Evolutionary conservation across 2,888 invertebrate genomes (phyloP), one percentile per base, ranked within the genome.

Genomic region (Cyclophora punctaria): DNA sequence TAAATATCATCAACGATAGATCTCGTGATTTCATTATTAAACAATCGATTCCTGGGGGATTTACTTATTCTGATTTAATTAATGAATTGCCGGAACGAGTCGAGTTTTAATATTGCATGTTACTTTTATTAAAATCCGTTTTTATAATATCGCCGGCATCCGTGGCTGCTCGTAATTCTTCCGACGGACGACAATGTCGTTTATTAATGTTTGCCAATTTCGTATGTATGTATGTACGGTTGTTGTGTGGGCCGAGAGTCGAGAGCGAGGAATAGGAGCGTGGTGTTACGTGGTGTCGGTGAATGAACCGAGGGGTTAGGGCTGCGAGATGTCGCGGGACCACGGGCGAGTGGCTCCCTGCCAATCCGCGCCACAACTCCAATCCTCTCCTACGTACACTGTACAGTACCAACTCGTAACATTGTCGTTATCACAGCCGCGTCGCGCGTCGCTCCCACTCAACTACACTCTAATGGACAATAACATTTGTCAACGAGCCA

Each of bases 281-380:
- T 59, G 55, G 56, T 57, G 58, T 59, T 53, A 49, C 52, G 59
- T 57, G 57, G 59, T 55, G 59, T 58, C 69, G 68, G 71, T 67
- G 65, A 69, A 70, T 74, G 70, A 69, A 72, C 76, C 67, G 62
- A 60, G 47, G 49, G 58, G 59, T 53, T 67, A 53, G 62, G 50
- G 57, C 57, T 46, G 47, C 52, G 52, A 52, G 41, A 51, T 44
- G 48, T 55, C 53, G 47, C 35, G 46, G 48, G 54, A 53, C 56
- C 65, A 70, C 67, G 65, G 65, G 62, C 66, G 68, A 66, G 75
- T 80, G 81, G 82, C 80, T 62, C 62, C 56, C 63, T 81, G 82
- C 81, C 81, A 82, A 78, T 70, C 64, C 58, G 56, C 57, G 61
- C 66, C 66, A 53, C 58, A 60, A 65, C 67, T 34, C 7, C 20